Base-by-base conservation (phyloP, 2,888 invertebrate genomes). In the Spicauda simplicius region DNA sequence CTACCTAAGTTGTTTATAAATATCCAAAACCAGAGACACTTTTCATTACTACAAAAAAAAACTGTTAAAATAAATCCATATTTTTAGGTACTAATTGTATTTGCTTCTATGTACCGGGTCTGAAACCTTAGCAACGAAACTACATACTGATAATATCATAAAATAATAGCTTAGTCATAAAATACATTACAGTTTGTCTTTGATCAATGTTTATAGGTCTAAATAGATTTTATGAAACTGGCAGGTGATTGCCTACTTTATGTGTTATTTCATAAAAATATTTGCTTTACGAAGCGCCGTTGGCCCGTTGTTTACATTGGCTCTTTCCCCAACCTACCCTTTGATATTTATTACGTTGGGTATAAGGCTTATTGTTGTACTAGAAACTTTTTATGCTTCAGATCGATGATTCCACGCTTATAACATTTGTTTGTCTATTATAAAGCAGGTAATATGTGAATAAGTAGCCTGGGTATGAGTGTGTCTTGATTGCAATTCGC, bases 191-290 rank as follows among this genome's bases (percentile, higher is more conserved):
- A 48, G 25, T 48, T 48, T 59, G 50, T 50, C 59, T 62, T 53
- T 54, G 53, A 54, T 62, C 53, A 54, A 53, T 62, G 54, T 62
- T 62, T 54, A 54, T 41, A 62, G 41, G 37, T 53, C 37, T 52
- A 52, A 57, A 64, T 57, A 57, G 57, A 52, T 64, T 64, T 57
- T 64, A 64, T 57, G 37, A 64, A 70, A 53, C 25, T 41, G 59
- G 19, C 59, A 56, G 63, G 60, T 70, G 63, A 68, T 68, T 65
- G 60, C 57, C 37, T 61, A 66, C 69, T 71, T 71, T 60, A 71
- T 64, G 68, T 69, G 71, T 70, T 71, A 70, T 70, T 69, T 69
- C 67, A 69, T 64, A 68, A 37, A 61, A 69, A 54, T 72, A 67
- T 72, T 72, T 72, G 59, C 67, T 70, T 71, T 70, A 68, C 69